Conservation (phyloP, 2,888 invertebrate genomes). For the Podotricha telesiphe region DNA sequence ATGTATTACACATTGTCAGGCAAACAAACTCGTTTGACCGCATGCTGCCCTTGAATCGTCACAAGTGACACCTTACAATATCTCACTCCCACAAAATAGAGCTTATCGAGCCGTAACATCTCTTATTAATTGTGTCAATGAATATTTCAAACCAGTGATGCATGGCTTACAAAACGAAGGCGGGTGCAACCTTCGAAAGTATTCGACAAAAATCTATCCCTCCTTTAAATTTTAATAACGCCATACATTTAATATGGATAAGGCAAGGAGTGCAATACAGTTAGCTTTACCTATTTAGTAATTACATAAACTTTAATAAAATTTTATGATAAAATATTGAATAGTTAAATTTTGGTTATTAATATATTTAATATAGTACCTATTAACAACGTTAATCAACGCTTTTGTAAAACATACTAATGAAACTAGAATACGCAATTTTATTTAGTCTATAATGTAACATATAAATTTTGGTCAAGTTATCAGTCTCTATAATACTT, state of each 20-base stretch:
- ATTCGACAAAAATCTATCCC: background rate
- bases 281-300: too few species aligned
- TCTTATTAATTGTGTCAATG: constrained; percentile 60
- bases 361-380: too few species aligned
- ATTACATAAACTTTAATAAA: too few species aligned
- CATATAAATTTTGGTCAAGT: too few species aligned
- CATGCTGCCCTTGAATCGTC: constrained; percentile 65
- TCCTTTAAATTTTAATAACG: background rate
- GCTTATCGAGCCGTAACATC: constrained; percentile 64
- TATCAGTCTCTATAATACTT: too few species aligned
- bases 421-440: too few species aligned
- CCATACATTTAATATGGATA: background rate
- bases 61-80: constrained; percentile 69
- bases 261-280: background rate
- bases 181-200: constrained; percentile 13
- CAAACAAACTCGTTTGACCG: constrained; percentile 64
- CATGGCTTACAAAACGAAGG: constrained; percentile 11
- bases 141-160: constrained; percentile 56
- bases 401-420: too few species aligned
- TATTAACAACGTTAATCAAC: too few species aligned
- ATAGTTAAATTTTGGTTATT: too few species aligned
- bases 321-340: too few species aligned
- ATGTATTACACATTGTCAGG: constrained; percentile 53
- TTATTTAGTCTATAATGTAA: too few species aligned
- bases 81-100: constrained; percentile 65